These are phyloP conservation scores for Muraenolepis orangiensis DNA, from an alignment of 2,797 vertebrate genomes.

Conservation along the genomic window DNA sequence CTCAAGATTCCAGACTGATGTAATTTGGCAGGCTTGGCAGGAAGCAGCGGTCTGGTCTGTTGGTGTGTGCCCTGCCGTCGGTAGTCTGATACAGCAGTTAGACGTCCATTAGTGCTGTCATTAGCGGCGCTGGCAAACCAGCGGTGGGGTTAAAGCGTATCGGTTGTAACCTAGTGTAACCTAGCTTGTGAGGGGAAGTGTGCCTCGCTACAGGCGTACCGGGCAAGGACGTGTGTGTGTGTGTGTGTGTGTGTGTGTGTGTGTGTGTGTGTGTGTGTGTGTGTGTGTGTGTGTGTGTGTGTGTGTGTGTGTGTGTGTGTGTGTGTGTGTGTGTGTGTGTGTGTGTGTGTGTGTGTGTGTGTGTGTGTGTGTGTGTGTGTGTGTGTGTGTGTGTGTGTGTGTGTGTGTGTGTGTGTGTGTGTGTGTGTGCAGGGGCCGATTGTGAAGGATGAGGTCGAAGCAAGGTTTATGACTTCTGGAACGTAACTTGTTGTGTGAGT, in stretches of 20 bases:
- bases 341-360: background rate
- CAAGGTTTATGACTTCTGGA: background rate
- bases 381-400: slow-evolving; percentile 14
- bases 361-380: slow-evolving; percentile 4
- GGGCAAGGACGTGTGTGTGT: slow-evolving; percentile 33
- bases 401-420: background rate
- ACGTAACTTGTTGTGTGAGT: background rate
- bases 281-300: background rate
- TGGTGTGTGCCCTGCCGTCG: slow-evolving; percentile 21
- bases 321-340: slow-evolving; percentile 10
- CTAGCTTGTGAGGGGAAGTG: slow-evolving; percentile 29
- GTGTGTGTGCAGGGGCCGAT: background rate
- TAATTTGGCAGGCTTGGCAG: slow-evolving; percentile 34
- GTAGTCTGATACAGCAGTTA: slow-evolving; percentile 37
- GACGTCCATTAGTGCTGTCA: slow-evolving; percentile 36
- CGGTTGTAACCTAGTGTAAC: slow-evolving; percentile 33
- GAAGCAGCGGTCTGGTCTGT: slow-evolving; percentile 35
- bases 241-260: slow-evolving; percentile 24
- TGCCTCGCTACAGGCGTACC: slow-evolving; percentile 7
- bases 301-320: slow-evolving; percentile 12
- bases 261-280: slow-evolving; percentile 5
- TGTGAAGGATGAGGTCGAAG: background rate
- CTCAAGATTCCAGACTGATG: slow-evolving; percentile 36
- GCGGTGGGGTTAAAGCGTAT: slow-evolving; percentile 32
- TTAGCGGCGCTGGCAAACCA: slow-evolving; percentile 30